Evolutionary conservation across 2,113 vertebrate genomes (phyloP).

Genomic region (Chloroceryle aenea): DNA sequence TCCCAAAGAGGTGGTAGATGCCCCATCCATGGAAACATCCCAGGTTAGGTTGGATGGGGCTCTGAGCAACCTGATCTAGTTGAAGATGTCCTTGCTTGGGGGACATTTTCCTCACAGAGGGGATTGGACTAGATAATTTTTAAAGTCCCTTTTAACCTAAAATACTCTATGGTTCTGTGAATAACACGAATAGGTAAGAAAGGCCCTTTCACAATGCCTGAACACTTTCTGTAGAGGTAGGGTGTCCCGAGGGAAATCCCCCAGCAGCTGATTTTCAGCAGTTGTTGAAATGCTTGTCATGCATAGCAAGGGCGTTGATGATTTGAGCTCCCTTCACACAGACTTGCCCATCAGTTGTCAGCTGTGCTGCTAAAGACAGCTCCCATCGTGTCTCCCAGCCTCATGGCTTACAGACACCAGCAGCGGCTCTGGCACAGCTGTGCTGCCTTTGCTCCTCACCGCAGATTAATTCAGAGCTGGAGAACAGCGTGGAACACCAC

Average conservation of each 20-base stretch:
- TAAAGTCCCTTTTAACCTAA: not conserved
- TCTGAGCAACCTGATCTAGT: not conserved
- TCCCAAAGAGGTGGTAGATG: not conserved
- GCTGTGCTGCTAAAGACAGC: not conserved
- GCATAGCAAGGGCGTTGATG: not conserved
- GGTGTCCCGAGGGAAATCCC: not conserved
- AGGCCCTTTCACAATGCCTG: not conserved
- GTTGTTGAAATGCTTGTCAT: not conserved
- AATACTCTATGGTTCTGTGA: not conserved
- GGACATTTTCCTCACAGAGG: no score
- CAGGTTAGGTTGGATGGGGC: not conserved
- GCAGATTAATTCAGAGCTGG: not conserved
- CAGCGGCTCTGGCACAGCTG: not conserved
- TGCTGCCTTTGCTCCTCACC: not conserved
- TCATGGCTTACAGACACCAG: not conserved
- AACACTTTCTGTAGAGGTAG: not conserved
- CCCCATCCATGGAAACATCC: not conserved
- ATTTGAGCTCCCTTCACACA: not conserved
- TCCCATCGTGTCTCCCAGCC: not conserved
- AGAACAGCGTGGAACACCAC: not conserved
- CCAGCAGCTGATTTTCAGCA: not conserved
- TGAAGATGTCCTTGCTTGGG: not conserved
- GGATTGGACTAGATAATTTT: not conserved
- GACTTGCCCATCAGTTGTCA: not conserved
- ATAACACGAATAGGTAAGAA: not conserved